These are phyloP conservation scores for Barypeithes pellucidus DNA, from an alignment of 2,888 invertebrate genomes.

Conservation along the genomic window DNA sequence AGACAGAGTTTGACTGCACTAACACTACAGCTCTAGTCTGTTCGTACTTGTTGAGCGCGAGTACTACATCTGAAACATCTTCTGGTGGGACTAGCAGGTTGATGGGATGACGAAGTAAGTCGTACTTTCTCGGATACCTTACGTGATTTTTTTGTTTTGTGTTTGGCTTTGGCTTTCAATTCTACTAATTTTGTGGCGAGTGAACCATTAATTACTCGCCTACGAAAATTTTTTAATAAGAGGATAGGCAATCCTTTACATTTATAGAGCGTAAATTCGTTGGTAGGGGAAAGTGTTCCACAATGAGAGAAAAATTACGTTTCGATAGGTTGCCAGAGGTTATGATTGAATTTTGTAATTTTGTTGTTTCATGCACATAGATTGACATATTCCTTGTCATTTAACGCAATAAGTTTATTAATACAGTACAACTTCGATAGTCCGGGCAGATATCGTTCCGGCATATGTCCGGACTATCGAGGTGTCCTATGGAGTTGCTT, in stretches of 20 bases:
- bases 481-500: no score
- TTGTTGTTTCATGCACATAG: no score
- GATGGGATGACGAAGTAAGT: conserved; percentile 16
- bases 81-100: conserved; percentile 26
- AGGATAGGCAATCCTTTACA: neutral
- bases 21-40: conserved; percentile 54
- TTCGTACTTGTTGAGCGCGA: conserved; percentile 48
- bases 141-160: neutral
- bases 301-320: no score
- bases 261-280: conserved; percentile 27
- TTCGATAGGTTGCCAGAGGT: no score
- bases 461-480: no score
- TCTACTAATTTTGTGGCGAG: conserved; percentile 21
- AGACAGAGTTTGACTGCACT: conserved; percentile 55
- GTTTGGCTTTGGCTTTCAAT: conserved; percentile 1
- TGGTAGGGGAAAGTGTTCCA: neutral
- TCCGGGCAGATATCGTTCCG: no score
- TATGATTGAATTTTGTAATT: no score
- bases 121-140: conserved; percentile 21
- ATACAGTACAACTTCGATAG: no score
- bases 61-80: conserved; percentile 57
- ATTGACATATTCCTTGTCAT: no score
- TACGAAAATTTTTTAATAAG: conserved; percentile 26
- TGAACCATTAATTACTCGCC: conserved; percentile 9
- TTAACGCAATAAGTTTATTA: no score